Conservation (phyloP, 2,797 vertebrate genomes). For the Euphonia xanthogaster region DNA sequence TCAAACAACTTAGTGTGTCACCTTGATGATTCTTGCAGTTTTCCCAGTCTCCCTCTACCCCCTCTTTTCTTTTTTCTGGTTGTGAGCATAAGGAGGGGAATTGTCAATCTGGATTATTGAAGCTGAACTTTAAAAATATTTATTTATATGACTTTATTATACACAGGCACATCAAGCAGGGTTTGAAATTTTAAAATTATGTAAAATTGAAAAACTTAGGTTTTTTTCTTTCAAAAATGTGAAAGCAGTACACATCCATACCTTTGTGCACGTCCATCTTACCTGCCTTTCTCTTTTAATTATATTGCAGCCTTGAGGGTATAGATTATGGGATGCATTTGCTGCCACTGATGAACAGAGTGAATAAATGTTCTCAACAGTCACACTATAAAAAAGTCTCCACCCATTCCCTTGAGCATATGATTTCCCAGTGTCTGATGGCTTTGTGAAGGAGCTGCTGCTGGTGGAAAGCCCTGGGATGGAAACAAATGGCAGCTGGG, state of each 20-base stretch:
- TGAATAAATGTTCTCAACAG: neutral
- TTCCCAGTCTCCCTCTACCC: fast-evolving
- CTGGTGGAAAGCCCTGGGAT: neutral
- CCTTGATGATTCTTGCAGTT: neutral
- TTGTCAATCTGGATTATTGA: neutral
- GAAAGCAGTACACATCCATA: neutral
- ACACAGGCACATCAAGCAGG: neutral
- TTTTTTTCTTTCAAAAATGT: neutral
- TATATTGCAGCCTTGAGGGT: neutral
- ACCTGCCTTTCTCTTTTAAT: neutral
- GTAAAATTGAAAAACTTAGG: neutral
- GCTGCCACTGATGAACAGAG: neutral
- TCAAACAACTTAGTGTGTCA: neutral
- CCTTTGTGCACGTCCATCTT: neutral
- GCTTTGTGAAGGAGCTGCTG: neutral
- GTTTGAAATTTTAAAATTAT: neutral
- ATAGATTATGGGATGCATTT: neutral
- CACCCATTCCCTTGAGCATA: neutral
- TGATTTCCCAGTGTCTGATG: neutral
- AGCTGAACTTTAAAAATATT: neutral
- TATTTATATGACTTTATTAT: neutral
- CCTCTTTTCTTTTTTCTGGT: fast-evolving
- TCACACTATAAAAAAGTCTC: neutral
- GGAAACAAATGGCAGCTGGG: neutral
- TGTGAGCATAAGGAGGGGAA: neutral